Evolutionary conservation across 2,888 invertebrate genomes (phyloP).

Genomic region (Alloplasta piceator): DNA sequence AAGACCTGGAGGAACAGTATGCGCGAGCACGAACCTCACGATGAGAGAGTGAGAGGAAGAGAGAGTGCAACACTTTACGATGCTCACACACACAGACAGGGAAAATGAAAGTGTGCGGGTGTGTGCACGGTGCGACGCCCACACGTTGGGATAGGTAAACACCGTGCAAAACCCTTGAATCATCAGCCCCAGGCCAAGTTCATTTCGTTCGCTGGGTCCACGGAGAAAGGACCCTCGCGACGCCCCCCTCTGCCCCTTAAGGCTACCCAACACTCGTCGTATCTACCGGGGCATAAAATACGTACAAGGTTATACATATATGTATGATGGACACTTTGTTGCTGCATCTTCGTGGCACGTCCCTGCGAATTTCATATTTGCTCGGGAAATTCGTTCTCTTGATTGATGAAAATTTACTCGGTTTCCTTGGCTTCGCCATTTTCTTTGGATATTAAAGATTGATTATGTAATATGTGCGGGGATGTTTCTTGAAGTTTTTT

Average conservation of each 20-base stretch:
- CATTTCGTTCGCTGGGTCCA: constrained; percentile 55
- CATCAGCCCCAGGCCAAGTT: constrained; percentile 65
- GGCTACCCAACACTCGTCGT: neutral
- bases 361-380: constrained; percentile 25
- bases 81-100: constrained; percentile 3
- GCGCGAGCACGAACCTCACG: constrained; percentile 60
- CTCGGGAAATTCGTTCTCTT: neutral
- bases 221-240: constrained; percentile 49
- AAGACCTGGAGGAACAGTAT: constrained; percentile 52
- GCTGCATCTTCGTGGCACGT: constrained; percentile 20
- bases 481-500: too few species aligned
- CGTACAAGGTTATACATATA: neutral
- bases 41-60: constrained; percentile 29
- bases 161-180: constrained; percentile 66
- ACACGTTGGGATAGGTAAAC: constrained; percentile 62
- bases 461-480: too few species aligned
- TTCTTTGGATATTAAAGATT: too few species aligned
- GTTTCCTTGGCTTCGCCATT: too few species aligned
- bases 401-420: too few species aligned
- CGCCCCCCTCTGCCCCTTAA: neutral
- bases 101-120: neutral
- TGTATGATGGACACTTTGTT: constrained; percentile 8
- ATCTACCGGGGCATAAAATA: neutral
- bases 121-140: constrained; percentile 62
- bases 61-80: constrained; percentile 1